phyloP scores from a whole-genome alignment of 2,888 invertebrate genomes.

The Teleogryllus oceanicus region DNA sequence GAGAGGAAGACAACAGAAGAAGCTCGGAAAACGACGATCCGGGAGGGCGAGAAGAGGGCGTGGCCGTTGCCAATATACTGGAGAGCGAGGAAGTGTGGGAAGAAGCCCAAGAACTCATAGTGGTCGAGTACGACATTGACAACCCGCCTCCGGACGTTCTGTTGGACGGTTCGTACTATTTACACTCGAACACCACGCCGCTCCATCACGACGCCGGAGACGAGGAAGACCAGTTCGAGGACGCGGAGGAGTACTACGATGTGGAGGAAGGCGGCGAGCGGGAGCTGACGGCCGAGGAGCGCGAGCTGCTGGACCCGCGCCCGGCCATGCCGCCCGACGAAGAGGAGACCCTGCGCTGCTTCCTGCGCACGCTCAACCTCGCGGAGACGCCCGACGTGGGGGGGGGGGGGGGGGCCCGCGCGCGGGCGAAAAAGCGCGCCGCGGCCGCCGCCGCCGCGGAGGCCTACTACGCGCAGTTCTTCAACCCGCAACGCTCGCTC shows the following conservation, averaged over 20 bases:
- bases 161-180: background rate
- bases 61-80: conserved; percentile 59
- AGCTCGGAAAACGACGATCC: background rate
- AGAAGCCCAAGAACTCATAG: conserved; percentile 49
- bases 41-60: conserved; percentile 6
- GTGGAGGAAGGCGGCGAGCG: background rate
- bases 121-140: conserved; percentile 35
- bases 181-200: conserved; percentile 35
- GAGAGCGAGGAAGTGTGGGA: conserved; percentile 63
- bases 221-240: background rate
- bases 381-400: conserved; percentile 35
- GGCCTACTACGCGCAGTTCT: background rate
- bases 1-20: background rate
- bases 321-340: conserved; percentile 43
- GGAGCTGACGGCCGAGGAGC: conserved; percentile 32
- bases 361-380: conserved; percentile 44
- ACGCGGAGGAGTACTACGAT: background rate
- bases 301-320: conserved; percentile 33
- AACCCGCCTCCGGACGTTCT: background rate
- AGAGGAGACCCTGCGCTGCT: conserved; percentile 44
- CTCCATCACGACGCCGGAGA: background rate
- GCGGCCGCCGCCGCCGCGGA: background rate
- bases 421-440: background rate
- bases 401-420: background rate
- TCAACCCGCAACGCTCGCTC: conserved; percentile 27